Conservation (phyloP, 2,113 vertebrate species). For the Actenoides hombroni region DNA sequence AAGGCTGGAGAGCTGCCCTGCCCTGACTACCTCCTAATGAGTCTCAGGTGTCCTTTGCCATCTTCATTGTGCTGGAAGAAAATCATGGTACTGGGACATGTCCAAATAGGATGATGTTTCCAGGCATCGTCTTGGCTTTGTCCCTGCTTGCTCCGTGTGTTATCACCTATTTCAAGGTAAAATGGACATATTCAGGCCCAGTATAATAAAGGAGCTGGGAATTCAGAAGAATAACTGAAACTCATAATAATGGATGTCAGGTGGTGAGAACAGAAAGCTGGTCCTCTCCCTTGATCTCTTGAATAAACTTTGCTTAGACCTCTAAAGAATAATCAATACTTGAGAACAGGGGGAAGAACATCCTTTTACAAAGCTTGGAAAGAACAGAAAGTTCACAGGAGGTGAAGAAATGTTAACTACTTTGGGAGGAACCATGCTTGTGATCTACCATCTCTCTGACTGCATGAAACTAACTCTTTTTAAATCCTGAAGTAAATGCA, state of each 20-base stretch:
- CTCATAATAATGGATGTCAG: not conserved
- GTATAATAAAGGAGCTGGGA: not conserved
- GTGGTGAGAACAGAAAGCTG: not conserved
- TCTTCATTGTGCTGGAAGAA: not conserved
- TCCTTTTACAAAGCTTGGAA: not conserved
- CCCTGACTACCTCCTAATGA: not conserved
- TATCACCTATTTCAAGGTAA: not conserved
- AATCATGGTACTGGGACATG: fast-evolving
- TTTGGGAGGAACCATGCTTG: not conserved
- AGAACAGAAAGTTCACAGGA: not conserved
- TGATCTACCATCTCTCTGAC: not conserved
- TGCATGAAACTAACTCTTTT: not conserved
- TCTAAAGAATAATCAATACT: not conserved
- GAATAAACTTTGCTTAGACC: not conserved
- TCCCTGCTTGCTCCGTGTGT: not conserved
- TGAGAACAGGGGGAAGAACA: too few species aligned
- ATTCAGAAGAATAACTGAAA: not conserved
- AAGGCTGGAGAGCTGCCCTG: not conserved
- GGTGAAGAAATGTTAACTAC: not conserved
- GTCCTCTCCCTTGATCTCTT: not conserved
- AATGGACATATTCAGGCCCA: not conserved
- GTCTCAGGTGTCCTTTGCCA: not conserved
- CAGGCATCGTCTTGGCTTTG: not conserved
- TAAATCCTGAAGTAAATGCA: not conserved
- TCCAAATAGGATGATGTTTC: not conserved